Conservation (phyloP, 2,113 vertebrate genomes). For the Callithrix jacchus region DNA sequence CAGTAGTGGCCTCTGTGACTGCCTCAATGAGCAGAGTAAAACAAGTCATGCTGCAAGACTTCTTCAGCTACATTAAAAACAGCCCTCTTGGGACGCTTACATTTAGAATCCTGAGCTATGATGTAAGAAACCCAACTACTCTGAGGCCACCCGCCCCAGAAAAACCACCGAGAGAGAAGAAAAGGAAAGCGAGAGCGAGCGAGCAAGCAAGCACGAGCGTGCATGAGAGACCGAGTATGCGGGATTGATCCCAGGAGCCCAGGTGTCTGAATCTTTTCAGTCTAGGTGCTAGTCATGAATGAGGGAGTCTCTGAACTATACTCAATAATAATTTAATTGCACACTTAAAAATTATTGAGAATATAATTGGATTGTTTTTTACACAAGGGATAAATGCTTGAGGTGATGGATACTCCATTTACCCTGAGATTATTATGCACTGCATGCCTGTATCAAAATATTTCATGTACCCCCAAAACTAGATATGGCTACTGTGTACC, state of each 20-base stretch:
- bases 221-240: neutral
- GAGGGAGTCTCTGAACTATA: neutral
- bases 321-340: no score
- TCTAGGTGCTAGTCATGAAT: neutral
- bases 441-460: no score
- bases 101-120: neutral
- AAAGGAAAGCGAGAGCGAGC: neutral
- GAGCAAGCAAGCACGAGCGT: fast-evolving
- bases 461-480: no score
- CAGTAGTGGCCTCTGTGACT: neutral
- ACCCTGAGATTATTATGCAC: no score
- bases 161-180: neutral
- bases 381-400: no score
- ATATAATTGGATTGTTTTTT: no score
- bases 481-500: no score
- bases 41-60: neutral
- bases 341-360: no score
- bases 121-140: neutral
- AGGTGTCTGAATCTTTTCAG: neutral
- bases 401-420: no score
- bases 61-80: neutral
- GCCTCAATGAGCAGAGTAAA: neutral
- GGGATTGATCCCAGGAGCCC: neutral
- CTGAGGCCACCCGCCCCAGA: neutral
- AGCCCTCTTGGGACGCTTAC: neutral